Evolutionary conservation across 2,113 vertebrate genomes (phyloP).

Genomic region (Andinoacara biseriatus): DNA sequence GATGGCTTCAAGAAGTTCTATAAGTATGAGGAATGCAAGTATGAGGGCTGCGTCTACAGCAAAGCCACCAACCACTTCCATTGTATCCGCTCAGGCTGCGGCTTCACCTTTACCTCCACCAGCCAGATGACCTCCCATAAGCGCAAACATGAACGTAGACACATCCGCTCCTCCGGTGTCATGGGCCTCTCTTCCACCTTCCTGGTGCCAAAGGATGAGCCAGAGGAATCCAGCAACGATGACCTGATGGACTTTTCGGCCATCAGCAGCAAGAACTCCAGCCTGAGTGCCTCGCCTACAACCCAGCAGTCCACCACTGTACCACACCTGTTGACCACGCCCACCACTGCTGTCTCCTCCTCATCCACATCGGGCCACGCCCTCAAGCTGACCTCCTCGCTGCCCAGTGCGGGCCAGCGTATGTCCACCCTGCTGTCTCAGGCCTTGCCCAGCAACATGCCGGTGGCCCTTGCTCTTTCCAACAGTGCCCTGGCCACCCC

Average conservation of each 20-base stretch:
- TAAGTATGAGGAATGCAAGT: constrained; percentile 99
- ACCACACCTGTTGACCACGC: constrained; percentile 83
- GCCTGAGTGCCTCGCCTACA: constrained; percentile 98
- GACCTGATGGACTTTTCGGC: constrained; percentile 97
- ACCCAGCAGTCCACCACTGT: constrained; percentile 90
- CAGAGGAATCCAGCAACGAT: constrained; percentile 96
- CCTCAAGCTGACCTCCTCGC: constrained; percentile 82
- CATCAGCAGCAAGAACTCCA: constrained; percentile 99
- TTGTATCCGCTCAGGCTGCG: constrained; percentile 96
- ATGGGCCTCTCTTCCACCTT: constrained; percentile 89
- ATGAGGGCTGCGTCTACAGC: constrained; percentile 98
- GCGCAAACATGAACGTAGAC: constrained; percentile 96
- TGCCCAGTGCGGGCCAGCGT: constrained; percentile 83
- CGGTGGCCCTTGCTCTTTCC: constrained; percentile 89
- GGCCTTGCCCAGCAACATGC: constrained; percentile 90
- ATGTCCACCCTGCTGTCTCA: constrained; percentile 91
- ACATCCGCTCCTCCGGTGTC: constrained; percentile 90
- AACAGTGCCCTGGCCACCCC: constrained; percentile 82
- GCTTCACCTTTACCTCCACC: constrained; percentile 99
- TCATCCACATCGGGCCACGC: constrained; percentile 79
- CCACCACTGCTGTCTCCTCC: constrained; percentile 79
- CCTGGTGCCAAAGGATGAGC: constrained; percentile 91
- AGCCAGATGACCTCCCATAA: constrained; percentile 99
- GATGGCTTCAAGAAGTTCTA: constrained; percentile 99
- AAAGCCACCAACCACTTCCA: constrained; percentile 99